Base-by-base conservation (phyloP, 1,140 invertebrate genomes). In the Potamilus streckersoni region DNA sequence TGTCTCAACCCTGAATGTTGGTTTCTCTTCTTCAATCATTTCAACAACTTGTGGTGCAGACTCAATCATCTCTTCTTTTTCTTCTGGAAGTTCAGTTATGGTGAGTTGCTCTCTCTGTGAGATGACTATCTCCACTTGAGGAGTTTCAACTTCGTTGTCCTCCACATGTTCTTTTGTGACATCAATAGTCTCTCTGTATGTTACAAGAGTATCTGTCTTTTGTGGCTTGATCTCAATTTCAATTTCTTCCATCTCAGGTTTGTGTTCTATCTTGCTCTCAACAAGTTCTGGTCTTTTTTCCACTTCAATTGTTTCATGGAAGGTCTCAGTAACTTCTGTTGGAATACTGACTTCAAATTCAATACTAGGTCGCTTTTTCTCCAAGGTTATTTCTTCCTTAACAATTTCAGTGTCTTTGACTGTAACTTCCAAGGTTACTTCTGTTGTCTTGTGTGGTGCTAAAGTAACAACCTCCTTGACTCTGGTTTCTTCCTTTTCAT, bases 131-230 rank as follows among this genome's bases (percentile, higher is more conserved):
- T 58, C 69, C 19, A 66, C 58, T 38, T n/a, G 38, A 11, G 69
- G 60, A 27, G 62, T 70, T 56, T 56, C 23, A 38, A 72, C 56
- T n/a, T 76, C 71, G 56, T 49, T 57, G 68, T 67, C 59, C 62
- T 69, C 38, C 19, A 74, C 55, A 19, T 17, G 56, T 58, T 67
- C 65, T 74, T 69, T 67, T n/a, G 73, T 68, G n/a, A 68, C 67
- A 64, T 80, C 71, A 59, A 77, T 69, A 19, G 76, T 75, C 71
- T 75, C 76, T 74, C 82, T 78, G 38, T 79, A 74, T 56, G 62
- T 58, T 0, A 74, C 74, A 69, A 78, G 20, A 27, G 63, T 73
- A 58, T 80, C 75, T 38, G 63, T 38, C 20, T 38, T 38, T 31
- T 72, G 70, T 64, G 60, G 38, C 27, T 62, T 72, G 17, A 72